Evolutionary conservation across 2,113 vertebrate genomes (phyloP).

Genomic region (Hymenochirus boettgeri): DNA sequence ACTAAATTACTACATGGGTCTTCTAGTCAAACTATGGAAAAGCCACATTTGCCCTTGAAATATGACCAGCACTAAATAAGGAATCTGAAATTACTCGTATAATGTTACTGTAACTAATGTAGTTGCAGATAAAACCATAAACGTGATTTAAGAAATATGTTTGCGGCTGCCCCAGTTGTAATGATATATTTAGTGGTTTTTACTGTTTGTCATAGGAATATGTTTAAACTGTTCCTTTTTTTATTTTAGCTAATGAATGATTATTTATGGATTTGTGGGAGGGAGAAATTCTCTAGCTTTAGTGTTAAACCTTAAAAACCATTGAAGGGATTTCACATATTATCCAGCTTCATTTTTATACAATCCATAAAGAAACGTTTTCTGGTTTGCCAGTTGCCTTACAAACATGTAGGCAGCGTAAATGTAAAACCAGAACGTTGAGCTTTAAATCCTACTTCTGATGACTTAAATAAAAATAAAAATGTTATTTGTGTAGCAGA

Average conservation of each 20-base stretch:
- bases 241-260: slow-evolving; percentile 7
- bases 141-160: slow-evolving; percentile 27
- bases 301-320: not conserved
- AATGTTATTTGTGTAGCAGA: no score
- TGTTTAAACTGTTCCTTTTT: slow-evolving; percentile 8
- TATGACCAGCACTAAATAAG: slow-evolving; percentile 16
- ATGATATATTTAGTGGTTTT: slow-evolving; percentile 21
- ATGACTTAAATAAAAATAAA: no score
- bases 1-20: not conserved
- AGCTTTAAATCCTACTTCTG: no score
- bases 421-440: no score
- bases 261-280: slow-evolving; percentile 3
- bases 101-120: slow-evolving; percentile 29
- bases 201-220: slow-evolving; percentile 16
- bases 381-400: no score
- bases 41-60: slow-evolving; percentile 27
- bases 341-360: no score
- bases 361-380: no score
- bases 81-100: slow-evolving; percentile 22
- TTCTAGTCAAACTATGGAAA: slow-evolving; percentile 19
- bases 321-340: not conserved
- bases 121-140: slow-evolving; percentile 36
- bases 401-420: no score
- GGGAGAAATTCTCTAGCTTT: not conserved
- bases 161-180: slow-evolving; percentile 14